phyloP scores from a whole-genome alignment of 2,888 invertebrate species.

The Mesorhabditis spiculigera region DNA sequence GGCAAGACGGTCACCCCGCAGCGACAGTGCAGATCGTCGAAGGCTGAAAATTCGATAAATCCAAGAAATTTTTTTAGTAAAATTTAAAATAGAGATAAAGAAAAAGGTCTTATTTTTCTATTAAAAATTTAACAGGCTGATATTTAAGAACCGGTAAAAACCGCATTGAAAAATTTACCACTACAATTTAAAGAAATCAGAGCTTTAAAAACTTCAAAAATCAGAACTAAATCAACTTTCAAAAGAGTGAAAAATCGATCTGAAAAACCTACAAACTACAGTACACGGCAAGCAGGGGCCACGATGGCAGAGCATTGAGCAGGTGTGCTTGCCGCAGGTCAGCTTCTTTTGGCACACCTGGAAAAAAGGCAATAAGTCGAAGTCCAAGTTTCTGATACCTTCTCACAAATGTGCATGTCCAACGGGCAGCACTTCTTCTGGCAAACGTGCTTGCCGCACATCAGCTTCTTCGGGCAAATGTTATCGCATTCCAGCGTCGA shows the following conservation, averaged over 20 bases:
- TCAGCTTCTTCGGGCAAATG: slow-evolving; percentile 52
- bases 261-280: slow-evolving; percentile 69
- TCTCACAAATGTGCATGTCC: too few relatives aligned
- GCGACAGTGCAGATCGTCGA: slow-evolving; percentile 84
- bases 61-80: too few relatives aligned
- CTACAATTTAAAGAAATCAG: too few relatives aligned
- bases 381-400: too few relatives aligned
- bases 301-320: slow-evolving; percentile 81
- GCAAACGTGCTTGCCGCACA: slow-evolving; percentile 81
- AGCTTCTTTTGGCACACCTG: slow-evolving; percentile 71
- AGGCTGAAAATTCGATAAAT: slow-evolving; percentile 62
- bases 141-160: too few relatives aligned
- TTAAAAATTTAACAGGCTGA: too few relatives aligned
- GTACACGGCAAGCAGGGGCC: slow-evolving; percentile 79
- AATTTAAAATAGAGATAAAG: background rate
- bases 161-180: too few relatives aligned
- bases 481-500: too few relatives aligned
- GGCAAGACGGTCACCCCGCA: slow-evolving; percentile 81
- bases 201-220: too few relatives aligned
- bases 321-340: slow-evolving; percentile 82
- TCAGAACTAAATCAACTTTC: too few relatives aligned
- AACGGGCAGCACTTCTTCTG: slow-evolving; percentile 63
- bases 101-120: background rate
- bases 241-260: background rate
- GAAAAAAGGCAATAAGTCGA: too few relatives aligned